These are phyloP conservation scores for Danio albolineatus DNA, from an alignment of 2,797 vertebrate genomes.

Conservation along the genomic window DNA sequence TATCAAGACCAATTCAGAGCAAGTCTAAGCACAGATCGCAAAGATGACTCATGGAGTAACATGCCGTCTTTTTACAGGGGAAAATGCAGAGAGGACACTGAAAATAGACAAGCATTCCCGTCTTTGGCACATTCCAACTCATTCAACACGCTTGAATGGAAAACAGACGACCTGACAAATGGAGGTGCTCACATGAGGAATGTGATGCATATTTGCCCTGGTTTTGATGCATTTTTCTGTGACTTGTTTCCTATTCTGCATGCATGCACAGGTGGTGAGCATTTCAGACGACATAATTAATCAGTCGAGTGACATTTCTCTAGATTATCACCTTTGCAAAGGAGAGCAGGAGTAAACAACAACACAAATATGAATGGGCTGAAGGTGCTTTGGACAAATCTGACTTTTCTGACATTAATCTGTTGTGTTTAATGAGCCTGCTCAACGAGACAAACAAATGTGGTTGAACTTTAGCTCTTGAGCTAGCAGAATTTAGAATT, in stretches of 20 bases:
- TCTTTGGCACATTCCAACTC: slow-evolving; percentile 58
- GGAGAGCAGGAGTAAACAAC: slow-evolving; percentile 26
- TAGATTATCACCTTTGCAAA: slow-evolving; percentile 29
- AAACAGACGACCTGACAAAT: slow-evolving; percentile 23
- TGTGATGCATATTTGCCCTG: background rate
- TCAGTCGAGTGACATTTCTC: slow-evolving; percentile 19
- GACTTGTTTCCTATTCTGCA: background rate
- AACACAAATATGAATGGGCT: background rate
- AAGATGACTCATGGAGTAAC: slow-evolving; percentile 52
- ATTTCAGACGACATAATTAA: background rate
- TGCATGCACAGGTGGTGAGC: background rate
- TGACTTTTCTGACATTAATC: slow-evolving; percentile 14
- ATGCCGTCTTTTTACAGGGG: slow-evolving; percentile 49
- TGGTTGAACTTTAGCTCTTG: slow-evolving; percentile 35
- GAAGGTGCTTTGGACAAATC: slow-evolving; percentile 27
- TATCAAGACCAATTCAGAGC: slow-evolving; percentile 51
- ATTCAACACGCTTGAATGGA: slow-evolving; percentile 38
- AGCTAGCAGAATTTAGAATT: background rate
- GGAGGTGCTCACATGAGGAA: slow-evolving; percentile 11
- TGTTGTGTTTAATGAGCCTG: slow-evolving; percentile 29
- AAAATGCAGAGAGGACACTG: slow-evolving; percentile 47
- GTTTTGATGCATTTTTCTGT: background rate
- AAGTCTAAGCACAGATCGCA: slow-evolving; percentile 51
- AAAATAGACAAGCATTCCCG: slow-evolving; percentile 51
- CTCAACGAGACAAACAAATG: slow-evolving; percentile 27